Evolutionary conservation across 92 coral and sea anemone genomes (phyloP).

Genomic region (Phenganax stokvisi): DNA sequence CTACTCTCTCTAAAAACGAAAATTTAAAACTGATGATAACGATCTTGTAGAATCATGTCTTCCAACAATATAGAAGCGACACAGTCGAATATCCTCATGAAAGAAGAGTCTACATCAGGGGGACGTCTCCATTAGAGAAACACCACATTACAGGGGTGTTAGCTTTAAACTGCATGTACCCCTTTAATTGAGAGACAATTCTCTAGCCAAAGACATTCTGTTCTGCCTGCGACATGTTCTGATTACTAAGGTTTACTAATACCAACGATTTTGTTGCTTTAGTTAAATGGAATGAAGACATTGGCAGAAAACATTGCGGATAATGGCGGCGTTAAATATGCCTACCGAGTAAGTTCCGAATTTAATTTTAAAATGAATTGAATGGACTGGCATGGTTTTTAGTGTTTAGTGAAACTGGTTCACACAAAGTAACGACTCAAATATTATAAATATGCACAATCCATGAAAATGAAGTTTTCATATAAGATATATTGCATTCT

Average conservation of each 20-base stretch:
- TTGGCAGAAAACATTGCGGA: conserved; percentile 21
- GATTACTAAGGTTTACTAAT: background rate
- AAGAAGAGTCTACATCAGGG: too few species aligned
- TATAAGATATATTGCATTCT: too few species aligned
- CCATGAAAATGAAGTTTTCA: too few species aligned
- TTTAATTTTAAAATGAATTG: background rate
- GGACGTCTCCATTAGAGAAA: too few species aligned
- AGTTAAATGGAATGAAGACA: conserved; percentile 13
- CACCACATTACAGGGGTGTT: too few species aligned
- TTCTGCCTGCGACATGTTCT: too few species aligned
- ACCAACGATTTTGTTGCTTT: background rate
- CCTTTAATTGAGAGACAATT: too few species aligned
- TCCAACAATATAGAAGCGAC: background rate
- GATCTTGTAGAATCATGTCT: background rate
- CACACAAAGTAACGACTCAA: background rate
- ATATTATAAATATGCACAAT: too few species aligned
- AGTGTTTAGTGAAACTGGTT: background rate
- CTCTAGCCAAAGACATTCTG: too few species aligned
- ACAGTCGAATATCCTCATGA: too few species aligned
- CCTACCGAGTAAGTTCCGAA: conserved; percentile 7
- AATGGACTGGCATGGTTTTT: too few species aligned
- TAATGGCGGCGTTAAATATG: conserved; percentile 14
- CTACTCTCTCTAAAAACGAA: background rate
- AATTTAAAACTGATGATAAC: background rate
- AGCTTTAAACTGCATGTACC: too few species aligned